A percentile compares a stretch with the other conserved stretches of the same genome.
Conservation (phyloP, 64 coral and sea anemone species). For the Pocillopora verrucosa region DNA sequence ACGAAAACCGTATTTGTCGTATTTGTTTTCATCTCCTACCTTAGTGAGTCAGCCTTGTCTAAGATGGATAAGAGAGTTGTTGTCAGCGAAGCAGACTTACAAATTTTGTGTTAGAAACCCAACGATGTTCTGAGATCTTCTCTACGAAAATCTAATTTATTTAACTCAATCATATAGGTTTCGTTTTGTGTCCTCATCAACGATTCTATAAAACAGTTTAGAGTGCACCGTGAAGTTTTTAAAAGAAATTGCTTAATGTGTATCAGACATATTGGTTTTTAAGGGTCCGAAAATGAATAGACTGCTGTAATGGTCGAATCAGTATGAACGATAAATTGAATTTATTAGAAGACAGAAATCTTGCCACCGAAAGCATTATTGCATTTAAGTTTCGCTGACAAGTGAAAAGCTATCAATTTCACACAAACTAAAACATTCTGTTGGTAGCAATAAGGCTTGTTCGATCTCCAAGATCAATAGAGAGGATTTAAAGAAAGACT, state of each 20-base stretch:
- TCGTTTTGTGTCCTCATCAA: slow-evolving; percentile 39
- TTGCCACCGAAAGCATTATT: not conserved
- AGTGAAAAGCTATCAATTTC: slow-evolving; percentile 24
- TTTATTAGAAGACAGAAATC: slow-evolving; percentile 21
- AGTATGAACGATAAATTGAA: slow-evolving; percentile 38
- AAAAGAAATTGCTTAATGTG: slow-evolving; percentile 49
- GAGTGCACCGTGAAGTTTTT: slow-evolving; percentile 49
- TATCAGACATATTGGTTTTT: slow-evolving; percentile 40
- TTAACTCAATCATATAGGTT: slow-evolving; percentile 48
- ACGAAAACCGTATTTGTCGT: not conserved
- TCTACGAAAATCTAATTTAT: slow-evolving; percentile 47
- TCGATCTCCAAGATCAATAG: not conserved
- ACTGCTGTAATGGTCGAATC: not conserved
- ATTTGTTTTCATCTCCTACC: not conserved
- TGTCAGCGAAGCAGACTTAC: not conserved
- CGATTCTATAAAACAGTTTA: slow-evolving; percentile 13
- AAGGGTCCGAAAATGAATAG: slow-evolving; percentile 43
- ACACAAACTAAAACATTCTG: not conserved
- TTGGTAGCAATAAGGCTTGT: not conserved
- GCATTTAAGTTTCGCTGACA: not conserved
- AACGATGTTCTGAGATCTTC: not conserved
- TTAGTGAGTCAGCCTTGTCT: not conserved
- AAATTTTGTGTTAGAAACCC: not conserved
- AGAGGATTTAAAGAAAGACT: not conserved
- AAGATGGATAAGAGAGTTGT: not conserved